Percentiles rank a stretch among this genome's conserved stretches.
phyloP scores from a whole-genome alignment of 2,113 vertebrate genomes.

The Cebidichthys violaceus region DNA sequence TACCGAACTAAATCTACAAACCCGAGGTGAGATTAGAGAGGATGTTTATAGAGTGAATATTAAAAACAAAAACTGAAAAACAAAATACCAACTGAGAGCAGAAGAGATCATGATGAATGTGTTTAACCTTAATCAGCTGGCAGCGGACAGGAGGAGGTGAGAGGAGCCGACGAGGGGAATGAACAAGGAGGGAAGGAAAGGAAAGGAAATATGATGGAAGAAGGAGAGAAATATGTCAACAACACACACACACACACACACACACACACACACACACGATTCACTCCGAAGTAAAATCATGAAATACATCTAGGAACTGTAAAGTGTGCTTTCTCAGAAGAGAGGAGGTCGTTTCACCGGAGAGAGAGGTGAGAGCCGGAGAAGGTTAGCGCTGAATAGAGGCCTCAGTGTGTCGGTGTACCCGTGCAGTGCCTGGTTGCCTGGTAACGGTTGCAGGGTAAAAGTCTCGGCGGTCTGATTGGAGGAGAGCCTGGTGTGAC shows the following conservation, averaged over 20 bases:
- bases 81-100: not conserved
- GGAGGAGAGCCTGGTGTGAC: slow-evolving; percentile 65
- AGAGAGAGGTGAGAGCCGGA: not conserved
- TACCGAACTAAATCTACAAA: not conserved
- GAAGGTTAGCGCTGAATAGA: slow-evolving; percentile 39
- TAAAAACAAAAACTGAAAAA: not conserved
- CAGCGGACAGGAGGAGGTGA: slow-evolving; percentile 25
- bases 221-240: too few relatives aligned
- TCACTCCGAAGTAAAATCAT: not conserved
- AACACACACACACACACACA: not conserved
- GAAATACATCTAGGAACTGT: not conserved
- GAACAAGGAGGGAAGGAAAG: not conserved
- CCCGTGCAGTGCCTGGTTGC: slow-evolving; percentile 60
- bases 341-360: slow-evolving; percentile 19
- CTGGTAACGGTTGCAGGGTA: slow-evolving; percentile 70
- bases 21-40: not conserved
- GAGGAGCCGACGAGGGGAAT: not conserved
- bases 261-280: not conserved
- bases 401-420: slow-evolving; percentile 62
- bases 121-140: slow-evolving; percentile 52
- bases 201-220: not conserved
- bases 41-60: not conserved
- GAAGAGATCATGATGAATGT: slow-evolving; percentile 25
- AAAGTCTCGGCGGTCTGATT: slow-evolving; percentile 47
- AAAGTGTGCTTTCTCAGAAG: not conserved